These are phyloP conservation scores for Takifugu rubripes DNA, from an alignment of 2,797 vertebrate species.

Conservation along the genomic window DNA sequence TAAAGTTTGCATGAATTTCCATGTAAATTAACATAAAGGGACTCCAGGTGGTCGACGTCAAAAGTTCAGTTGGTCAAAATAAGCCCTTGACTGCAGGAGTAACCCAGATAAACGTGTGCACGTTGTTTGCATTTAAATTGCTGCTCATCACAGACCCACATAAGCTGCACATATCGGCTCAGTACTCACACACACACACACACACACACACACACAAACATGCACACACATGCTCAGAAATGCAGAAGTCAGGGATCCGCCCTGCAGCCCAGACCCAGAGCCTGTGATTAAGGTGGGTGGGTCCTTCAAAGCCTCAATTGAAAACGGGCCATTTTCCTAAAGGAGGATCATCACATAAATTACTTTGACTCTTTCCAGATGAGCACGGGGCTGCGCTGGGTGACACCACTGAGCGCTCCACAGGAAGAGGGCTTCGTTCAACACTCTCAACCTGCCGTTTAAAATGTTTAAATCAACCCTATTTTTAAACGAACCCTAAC, in stretches of 20 bases:
- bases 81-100: background rate
- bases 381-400: conserved; percentile 21
- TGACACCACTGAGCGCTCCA: background rate
- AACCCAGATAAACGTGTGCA: conserved; percentile 4
- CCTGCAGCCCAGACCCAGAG: conserved; percentile 33
- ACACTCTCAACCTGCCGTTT: background rate
- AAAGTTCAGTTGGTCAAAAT: background rate
- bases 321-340: conserved; percentile 17
- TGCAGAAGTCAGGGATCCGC: conserved; percentile 25
- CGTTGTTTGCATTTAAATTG: conserved; percentile 14
- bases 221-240: conserved; percentile 21
- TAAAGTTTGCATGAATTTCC: too few relatives aligned
- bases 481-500: too few relatives aligned
- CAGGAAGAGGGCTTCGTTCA: too few relatives aligned
- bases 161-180: conserved; percentile 23
- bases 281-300: conserved; percentile 59
- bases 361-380: conserved; percentile 36
- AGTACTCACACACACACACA: conserved; percentile 20
- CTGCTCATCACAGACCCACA: conserved; percentile 37
- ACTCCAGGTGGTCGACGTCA: too few relatives aligned
- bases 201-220: conserved; percentile 14
- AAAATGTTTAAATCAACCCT: background rate
- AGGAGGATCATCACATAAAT: conserved; percentile 10
- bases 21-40: too few relatives aligned
- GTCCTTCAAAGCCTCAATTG: conserved; percentile 26